Evolutionary conservation across 2,797 vertebrate species (phyloP).

Genomic region (Gorsachius magnificus): DNA sequence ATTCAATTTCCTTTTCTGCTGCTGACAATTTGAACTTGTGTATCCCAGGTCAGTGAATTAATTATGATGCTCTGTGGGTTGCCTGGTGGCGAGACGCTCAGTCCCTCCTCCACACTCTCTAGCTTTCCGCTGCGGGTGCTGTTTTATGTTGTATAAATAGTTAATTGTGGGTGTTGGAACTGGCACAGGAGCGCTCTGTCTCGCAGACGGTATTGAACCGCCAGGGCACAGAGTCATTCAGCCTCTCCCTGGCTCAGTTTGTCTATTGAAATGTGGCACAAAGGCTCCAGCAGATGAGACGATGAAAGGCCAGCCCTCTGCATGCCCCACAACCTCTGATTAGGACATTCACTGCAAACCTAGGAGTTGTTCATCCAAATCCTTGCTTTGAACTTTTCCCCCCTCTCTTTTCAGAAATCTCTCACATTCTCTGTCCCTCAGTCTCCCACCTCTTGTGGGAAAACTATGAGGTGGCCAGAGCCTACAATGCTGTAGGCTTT

Average conservation of each 20-base stretch:
- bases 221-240: not conserved
- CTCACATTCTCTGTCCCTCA: not conserved
- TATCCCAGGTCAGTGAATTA: not conserved
- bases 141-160: not conserved
- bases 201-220: rapidly evolving
- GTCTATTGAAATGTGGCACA: not conserved
- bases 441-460: not conserved
- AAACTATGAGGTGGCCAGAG: not conserved
- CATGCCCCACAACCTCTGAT: not conserved
- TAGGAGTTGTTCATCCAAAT: not conserved
- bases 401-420: not conserved
- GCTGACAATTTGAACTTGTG: not conserved
- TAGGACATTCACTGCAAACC: not conserved
- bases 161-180: rapidly evolving
- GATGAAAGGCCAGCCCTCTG: not conserved
- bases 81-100: rapidly evolving
- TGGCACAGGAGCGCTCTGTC: rapidly evolving
- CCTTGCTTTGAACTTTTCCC: not conserved
- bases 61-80: not conserved
- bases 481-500: not conserved
- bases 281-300: not conserved
- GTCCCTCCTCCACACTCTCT: not conserved
- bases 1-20: slow-evolving; percentile 2
- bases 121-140: rapidly evolving
- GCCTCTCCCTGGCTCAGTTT: not conserved